These are phyloP conservation scores for Gambusia affinis DNA, from an alignment of 2,113 vertebrate genomes.

Conservation along the genomic window DNA sequence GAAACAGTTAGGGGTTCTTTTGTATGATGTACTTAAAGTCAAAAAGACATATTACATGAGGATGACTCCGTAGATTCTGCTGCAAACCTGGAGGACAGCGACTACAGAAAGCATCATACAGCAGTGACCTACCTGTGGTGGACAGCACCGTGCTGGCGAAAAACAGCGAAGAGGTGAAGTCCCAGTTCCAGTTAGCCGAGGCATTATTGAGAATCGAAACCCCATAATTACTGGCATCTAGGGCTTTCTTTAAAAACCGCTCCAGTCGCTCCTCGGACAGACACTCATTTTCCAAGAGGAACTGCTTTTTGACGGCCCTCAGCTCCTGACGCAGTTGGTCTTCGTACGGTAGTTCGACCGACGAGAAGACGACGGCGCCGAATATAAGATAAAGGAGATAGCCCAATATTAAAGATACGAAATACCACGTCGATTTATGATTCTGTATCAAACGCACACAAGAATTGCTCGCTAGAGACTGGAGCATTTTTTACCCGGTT, in stretches of 20 bases:
- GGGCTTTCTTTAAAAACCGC: conserved; percentile 85
- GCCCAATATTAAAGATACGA: conserved; percentile 85
- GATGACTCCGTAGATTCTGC: not conserved
- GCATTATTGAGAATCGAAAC: conserved; percentile 94
- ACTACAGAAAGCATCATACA: conserved; percentile 12
- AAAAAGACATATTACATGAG: not conserved
- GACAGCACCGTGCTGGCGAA: conserved; percentile 96
- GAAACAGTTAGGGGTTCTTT: no score
- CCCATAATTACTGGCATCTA: conserved; percentile 94
- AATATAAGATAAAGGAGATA: conserved; percentile 92
- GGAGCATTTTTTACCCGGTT: conserved; percentile 84
- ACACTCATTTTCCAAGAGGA: conserved; percentile 89
- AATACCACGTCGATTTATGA: conserved; percentile 93
- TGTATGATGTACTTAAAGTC: no score
- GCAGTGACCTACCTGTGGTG: conserved; percentile 87
- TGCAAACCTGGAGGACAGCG: conserved; percentile 13
- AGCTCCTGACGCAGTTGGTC: conserved; percentile 91
- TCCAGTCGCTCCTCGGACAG: conserved; percentile 89
- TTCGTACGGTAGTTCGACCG: conserved; percentile 94
- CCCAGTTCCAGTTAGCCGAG: conserved; percentile 94
- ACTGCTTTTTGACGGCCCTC: conserved; percentile 85
- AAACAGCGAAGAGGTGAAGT: conserved; percentile 95
- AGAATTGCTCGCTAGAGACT: conserved; percentile 88
- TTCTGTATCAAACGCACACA: conserved; percentile 89
- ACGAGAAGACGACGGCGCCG: conserved; percentile 95